A percentile compares a stretch with the other conserved stretches of the same genome.
Conservation (phyloP, 2,113 vertebrate genomes). For the Galemys pyrenaicus region DNA sequence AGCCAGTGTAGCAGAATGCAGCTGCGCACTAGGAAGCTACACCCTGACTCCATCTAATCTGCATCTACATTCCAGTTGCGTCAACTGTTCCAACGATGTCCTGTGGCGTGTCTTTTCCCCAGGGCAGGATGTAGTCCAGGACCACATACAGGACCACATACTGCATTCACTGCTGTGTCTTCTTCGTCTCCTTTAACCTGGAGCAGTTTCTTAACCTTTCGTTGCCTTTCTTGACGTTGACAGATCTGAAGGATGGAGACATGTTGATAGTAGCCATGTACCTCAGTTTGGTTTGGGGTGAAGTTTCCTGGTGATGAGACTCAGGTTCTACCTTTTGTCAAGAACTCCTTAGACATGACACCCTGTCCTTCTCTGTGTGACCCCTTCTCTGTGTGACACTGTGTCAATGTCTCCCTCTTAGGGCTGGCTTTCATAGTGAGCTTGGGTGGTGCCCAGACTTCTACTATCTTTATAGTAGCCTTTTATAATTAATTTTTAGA, state of each 20-base stretch:
- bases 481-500: neutral
- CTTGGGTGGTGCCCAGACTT: neutral
- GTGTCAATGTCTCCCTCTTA: neutral
- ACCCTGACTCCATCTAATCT: neutral
- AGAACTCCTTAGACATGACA: neutral
- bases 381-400: fast-evolving
- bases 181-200: neutral
- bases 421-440: neutral
- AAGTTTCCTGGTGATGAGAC: neutral
- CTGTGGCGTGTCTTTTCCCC: neutral
- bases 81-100: neutral
- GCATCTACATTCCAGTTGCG: neutral
- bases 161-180: neutral
- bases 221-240: neutral
- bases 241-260: neutral
- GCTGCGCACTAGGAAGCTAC: fast-evolving
- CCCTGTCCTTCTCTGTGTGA: neutral
- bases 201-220: neutral
- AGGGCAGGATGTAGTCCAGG: neutral
- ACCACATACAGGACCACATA: neutral
- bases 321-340: neutral
- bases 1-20: too few relatives aligned
- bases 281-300: neutral
- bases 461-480: too few relatives aligned
- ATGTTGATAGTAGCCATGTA: neutral